Percentiles rank a stretch among this genome's conserved stretches.
phyloP scores from a whole-genome alignment of 2,113 vertebrate species.

The Calonectris borealis region DNA sequence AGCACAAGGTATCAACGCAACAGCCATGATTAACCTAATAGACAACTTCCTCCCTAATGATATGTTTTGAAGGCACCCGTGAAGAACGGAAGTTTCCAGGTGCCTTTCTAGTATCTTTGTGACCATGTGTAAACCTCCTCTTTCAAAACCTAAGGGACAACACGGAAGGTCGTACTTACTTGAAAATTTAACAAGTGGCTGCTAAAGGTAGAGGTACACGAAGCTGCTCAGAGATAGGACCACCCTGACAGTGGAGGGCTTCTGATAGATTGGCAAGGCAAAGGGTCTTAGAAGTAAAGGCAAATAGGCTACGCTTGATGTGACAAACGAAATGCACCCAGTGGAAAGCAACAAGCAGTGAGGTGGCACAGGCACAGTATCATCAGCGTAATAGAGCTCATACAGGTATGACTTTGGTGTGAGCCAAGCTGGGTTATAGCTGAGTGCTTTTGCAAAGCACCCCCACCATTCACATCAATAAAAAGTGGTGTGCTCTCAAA shows the following conservation, averaged over 20 bases:
- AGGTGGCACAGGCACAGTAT: neutral
- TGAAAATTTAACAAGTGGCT: neutral
- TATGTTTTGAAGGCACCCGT: neutral
- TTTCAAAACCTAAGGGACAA: neutral
- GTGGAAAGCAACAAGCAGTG: neutral
- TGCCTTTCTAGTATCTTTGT: neutral
- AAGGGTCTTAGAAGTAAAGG: neutral
- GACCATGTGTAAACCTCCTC: neutral
- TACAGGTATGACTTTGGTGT: neutral
- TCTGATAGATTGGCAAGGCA: neutral
- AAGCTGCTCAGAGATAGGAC: neutral
- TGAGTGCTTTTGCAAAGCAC: neutral
- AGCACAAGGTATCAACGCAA: neutral
- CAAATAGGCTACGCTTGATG: fast-evolving
- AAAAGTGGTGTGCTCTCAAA: neutral
- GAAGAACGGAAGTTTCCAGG: neutral
- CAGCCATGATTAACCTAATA: neutral
- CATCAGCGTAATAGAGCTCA: neutral
- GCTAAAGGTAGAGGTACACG: neutral
- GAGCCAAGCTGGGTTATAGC: neutral
- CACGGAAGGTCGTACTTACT: neutral
- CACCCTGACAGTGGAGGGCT: neutral
- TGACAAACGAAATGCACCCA: neutral
- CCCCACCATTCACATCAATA: neutral
- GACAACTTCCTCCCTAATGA: neutral